These are phyloP conservation scores for Nicator chloris DNA, from an alignment of 2,113 vertebrate species.

Conservation along the genomic window DNA sequence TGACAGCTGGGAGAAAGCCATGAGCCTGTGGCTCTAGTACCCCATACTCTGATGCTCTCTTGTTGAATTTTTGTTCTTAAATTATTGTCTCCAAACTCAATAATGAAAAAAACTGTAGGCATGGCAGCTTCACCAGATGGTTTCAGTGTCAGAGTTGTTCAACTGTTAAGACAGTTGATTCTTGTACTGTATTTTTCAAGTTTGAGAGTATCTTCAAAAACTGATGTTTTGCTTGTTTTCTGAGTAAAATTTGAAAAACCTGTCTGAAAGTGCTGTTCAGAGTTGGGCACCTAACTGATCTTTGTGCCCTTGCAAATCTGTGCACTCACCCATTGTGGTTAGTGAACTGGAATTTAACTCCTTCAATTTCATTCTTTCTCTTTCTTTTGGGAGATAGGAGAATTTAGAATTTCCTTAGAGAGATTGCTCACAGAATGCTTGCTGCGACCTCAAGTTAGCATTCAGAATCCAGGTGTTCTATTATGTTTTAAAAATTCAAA, in stretches of 20 bases:
- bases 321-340: fast-evolving
- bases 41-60: not conserved
- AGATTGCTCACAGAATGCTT: not conserved
- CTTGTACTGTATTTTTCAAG: not conserved
- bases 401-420: not conserved
- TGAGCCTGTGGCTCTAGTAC: not conserved
- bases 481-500: not conserved
- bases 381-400: not conserved
- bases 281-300: not conserved
- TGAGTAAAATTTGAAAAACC: not conserved
- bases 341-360: not conserved
- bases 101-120: not conserved
- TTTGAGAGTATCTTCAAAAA: not conserved
- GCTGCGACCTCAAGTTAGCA: not conserved
- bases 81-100: not conserved
- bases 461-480: not conserved
- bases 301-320: not conserved
- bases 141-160: not conserved
- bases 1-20: not conserved
- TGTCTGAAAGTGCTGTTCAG: not conserved
- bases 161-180: not conserved
- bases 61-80: not conserved
- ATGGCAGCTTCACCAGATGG: not conserved
- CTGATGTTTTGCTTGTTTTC: not conserved
- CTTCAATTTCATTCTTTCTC: not conserved